A percentile compares a stretch with the other conserved stretches of the same genome.
Evolutionary conservation across 1,140 invertebrate genomes (phyloP).

Genomic region (Atta cephalotes): DNA sequence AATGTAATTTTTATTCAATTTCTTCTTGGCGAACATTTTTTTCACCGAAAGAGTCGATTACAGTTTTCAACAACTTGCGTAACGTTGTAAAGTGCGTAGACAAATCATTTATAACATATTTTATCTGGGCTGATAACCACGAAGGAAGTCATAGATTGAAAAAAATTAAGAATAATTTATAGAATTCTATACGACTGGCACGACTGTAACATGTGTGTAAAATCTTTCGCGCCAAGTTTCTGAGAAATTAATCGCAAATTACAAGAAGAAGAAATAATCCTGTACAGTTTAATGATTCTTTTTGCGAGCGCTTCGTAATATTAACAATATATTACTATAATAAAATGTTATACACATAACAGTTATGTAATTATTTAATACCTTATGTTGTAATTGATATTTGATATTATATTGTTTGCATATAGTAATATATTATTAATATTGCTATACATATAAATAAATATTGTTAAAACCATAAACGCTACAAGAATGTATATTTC

Average conservation of each 20-base stretch:
- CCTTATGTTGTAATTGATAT: constrained; percentile 27
- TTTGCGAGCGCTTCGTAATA: constrained; percentile 14
- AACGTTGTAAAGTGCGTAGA: background rate
- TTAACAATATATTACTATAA: constrained; percentile 45
- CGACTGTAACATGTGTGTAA: background rate
- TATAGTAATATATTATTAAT: constrained; percentile 52
- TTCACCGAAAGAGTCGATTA: background rate
- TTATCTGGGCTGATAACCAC: background rate
- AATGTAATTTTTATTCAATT: background rate
- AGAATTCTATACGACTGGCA: background rate
- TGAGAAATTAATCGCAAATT: background rate
- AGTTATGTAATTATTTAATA: constrained; percentile 22
- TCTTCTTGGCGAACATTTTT: background rate
- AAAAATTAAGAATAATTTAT: background rate
- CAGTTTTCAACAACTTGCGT: background rate
- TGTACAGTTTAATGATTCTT: constrained; percentile 3
- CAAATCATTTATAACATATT: background rate
- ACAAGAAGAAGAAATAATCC: background rate
- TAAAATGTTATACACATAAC: background rate
- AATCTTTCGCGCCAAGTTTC: background rate
- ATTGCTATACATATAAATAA: constrained; percentile 41
- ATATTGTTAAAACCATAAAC: constrained; percentile 10
- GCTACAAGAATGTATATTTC: constrained; percentile 4
- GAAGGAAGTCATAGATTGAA: background rate
- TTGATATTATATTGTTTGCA: constrained; percentile 30